Base-by-base conservation (phyloP, 2,888 invertebrate genomes). In the Sarcophaga variegata region DNA sequence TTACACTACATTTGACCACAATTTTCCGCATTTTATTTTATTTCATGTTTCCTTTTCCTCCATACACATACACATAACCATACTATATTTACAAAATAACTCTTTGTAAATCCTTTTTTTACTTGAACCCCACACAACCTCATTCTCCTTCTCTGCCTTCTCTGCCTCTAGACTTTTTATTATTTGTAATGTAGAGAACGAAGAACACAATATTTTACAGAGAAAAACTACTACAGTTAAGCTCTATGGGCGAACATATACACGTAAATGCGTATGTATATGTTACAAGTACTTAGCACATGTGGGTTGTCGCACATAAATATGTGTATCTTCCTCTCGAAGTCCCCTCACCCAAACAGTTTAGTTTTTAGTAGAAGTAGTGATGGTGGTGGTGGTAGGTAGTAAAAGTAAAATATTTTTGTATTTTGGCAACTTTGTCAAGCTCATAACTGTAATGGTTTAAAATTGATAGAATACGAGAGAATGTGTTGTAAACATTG, bases 1-100 rank as follows among this genome's bases (percentile, higher is more conserved):
- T 91, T 90, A 89, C 90, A 90, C 89, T 89, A 91, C 89, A 90
- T 90, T 91, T 90, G 90, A 90, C 91, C 90, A 91, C 89, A 90
- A 66, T 84, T 80, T 69, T 27, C 74, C 63, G 66, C 78, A 64
- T 69, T 60, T 66, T 49, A 14, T 54, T 81, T 77, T 71, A 47
- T 64, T 71, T 66, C 17, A 14, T 83, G 27, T 17, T 17, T 54
- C 17, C 14, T 54, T 54, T 54, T 54, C 12, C 54, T 54, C 54
- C 17, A 14, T 54, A 54, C 17, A 14, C 17, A 10, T 49, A 12
- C 14, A 14, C 14, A 14, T 14, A 4, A 14, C 4, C 6, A 14
- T 49, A 14, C 49, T 49, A 17, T 54, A 17, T 83, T 67, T 60
- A 59, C 71, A 77, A 75, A 72, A 47, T 62, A 80, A 77, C 47